phyloP scores from a whole-genome alignment of 2,113 vertebrate species.

The Oriolus oriolus region DNA sequence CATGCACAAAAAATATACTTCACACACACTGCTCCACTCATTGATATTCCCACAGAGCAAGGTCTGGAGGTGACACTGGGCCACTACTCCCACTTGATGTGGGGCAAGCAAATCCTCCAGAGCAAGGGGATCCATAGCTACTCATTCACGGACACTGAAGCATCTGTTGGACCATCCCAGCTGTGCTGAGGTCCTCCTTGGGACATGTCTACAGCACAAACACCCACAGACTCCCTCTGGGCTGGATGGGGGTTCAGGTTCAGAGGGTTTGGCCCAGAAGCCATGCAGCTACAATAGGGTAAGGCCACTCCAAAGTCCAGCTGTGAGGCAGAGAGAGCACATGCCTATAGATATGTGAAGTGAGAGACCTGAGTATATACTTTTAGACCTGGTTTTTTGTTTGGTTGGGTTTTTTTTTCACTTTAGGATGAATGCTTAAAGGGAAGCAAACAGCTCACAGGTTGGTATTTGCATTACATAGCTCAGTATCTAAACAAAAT shows the following conservation, averaged over 20 bases:
- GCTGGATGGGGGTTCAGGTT: neutral
- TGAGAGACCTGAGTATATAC: neutral
- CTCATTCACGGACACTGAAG: neutral
- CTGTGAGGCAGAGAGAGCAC: neutral
- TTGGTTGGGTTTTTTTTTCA: neutral
- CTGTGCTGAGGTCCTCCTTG: neutral
- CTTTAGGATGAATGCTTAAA: neutral
- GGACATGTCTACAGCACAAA: neutral
- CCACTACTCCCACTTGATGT: neutral
- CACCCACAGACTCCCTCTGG: neutral
- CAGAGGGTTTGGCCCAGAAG: neutral
- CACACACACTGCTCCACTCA: neutral
- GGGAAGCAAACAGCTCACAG: neutral
- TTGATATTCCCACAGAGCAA: neutral
- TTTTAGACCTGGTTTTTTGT: neutral
- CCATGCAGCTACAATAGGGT: rapidly evolving
- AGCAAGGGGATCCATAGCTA: neutral
- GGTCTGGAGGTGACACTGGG: neutral
- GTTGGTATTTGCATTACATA: neutral
- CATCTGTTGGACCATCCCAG: neutral
- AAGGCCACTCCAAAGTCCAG: neutral
- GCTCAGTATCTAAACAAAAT: neutral
- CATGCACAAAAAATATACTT: neutral
- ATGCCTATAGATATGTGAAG: neutral
- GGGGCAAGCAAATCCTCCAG: neutral